Percentiles rank a stretch among this genome's conserved stretches.
Evolutionary conservation across 35 echinoderm and acorn worm genomes (phyloP).

Genomic region (Holothuria glaberrima): DNA sequence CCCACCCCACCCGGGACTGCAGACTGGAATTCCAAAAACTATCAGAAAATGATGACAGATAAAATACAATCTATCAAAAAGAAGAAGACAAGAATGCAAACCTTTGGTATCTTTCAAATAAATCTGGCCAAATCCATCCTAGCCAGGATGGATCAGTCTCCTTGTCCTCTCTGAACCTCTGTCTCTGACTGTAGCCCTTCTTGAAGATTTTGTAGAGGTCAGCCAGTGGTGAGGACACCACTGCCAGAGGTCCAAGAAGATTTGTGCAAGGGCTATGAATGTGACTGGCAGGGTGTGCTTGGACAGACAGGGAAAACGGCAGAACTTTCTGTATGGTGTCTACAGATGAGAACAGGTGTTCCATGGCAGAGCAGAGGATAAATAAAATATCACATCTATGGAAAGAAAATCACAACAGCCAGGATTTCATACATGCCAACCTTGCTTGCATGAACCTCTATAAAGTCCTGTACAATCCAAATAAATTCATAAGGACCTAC

Average conservation of each 20-base stretch:
- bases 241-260: slow-evolving; percentile 67
- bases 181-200: slow-evolving; percentile 83
- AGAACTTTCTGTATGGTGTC: slow-evolving; percentile 65
- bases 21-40: too few species aligned
- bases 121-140: slow-evolving; percentile 75
- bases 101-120: slow-evolving; percentile 77
- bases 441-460: too few species aligned
- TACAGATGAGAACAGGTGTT: slow-evolving; percentile 73
- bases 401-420: not conserved
- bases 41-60: too few species aligned
- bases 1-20: too few species aligned
- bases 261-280: slow-evolving; percentile 85
- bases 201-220: slow-evolving; percentile 90
- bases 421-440: too few species aligned
- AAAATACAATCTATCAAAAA: not conserved
- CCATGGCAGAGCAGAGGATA: slow-evolving; percentile 71
- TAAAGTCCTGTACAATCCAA: too few species aligned
- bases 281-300: slow-evolving; percentile 57
- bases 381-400: slow-evolving; percentile 79
- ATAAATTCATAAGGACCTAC: too few species aligned
- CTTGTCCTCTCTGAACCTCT: slow-evolving; percentile 58
- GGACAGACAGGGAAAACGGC: slow-evolving; percentile 49
- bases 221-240: slow-evolving; percentile 73
- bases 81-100: slow-evolving; percentile 20
- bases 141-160: slow-evolving; percentile 70